Evolutionary conservation across 2,888 invertebrate species (phyloP).

Genomic region (Andrena chrysosceles): DNA sequence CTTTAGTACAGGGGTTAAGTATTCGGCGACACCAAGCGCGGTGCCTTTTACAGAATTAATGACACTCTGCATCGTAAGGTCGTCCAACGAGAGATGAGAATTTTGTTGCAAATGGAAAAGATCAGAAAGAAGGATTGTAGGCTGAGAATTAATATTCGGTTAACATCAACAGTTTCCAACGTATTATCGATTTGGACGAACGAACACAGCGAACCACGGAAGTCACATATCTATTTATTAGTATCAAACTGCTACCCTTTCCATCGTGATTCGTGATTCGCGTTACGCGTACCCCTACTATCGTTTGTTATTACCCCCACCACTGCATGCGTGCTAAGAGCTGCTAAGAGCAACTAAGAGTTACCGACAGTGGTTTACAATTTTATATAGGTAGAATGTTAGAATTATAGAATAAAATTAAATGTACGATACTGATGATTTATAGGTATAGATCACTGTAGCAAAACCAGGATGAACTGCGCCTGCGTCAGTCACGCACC

Average conservation of each 20-base stretch:
- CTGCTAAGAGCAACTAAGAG: background rate
- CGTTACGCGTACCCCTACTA: conserved; percentile 47
- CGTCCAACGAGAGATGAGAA: conserved; percentile 8
- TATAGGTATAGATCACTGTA: too few relatives aligned
- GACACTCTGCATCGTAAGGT: conserved; percentile 94
- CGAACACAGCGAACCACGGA: conserved; percentile 28
- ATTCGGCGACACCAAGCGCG: conserved; percentile 97
- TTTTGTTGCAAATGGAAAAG: conserved; percentile 19
- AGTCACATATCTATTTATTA: conserved; percentile 17
- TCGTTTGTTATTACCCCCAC: conserved; percentile 14
- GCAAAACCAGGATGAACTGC: too few relatives aligned
- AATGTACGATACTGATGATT: too few relatives aligned
- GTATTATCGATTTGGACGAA: conserved; percentile 52
- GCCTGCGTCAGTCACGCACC: too few relatives aligned
- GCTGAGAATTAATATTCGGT: conserved; percentile 39
- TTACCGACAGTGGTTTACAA: background rate
- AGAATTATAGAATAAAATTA: too few relatives aligned
- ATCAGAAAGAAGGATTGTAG: conserved; percentile 25
- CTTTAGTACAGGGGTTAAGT: conserved; percentile 97
- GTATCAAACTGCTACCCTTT: conserved; percentile 38
- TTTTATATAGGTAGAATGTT: too few relatives aligned
- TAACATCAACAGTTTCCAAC: conserved; percentile 53
- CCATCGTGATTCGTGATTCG: conserved; percentile 23
- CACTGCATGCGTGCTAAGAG: conserved; percentile 30
- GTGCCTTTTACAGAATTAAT: conserved; percentile 98